Base-by-base conservation (phyloP, 2,797 vertebrate genomes). In the Esox lucius region DNA sequence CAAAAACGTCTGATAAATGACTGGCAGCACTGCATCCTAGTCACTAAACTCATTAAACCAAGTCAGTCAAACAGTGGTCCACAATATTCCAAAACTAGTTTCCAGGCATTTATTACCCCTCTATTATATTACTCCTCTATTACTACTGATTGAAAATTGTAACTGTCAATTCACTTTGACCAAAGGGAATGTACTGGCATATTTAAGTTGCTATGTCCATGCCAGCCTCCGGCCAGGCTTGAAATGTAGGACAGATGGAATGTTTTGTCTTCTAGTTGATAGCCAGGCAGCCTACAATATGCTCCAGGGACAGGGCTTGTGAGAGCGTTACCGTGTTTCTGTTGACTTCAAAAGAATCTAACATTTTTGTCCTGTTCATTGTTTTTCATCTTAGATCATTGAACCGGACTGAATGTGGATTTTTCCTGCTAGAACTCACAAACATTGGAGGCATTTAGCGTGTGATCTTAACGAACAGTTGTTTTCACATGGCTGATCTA, bases 381-480 rank as follows among this genome's bases (percentile, higher is more conserved):
- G 68, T 49, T 42, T 69, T 24, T 69, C n/a, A 48, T 48, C 68
- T 49, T 48, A 24, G 68, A 48, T 48, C 68, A 69, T 22, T 26
- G 68, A 24, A 46, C 35, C 68, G 24, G 19, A 46, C 68, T 48
- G 49, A 42, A 56, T 33, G 28, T 17, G 56, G 70, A 59, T 71
- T 71, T 71, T 51, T 61, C 17, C 70, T 19, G 48, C 16, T 24
- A 71, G 28, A 71, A 51, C 56, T 71, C 56, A 7, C 68, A 42
- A 49, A 48, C 39, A 69, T 48, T 22, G 39, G 9, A 48, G 68
- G 12, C 39, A 48, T 69, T 69, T 69, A 69, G 68, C 35, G 42
- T 15, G 35, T n/a, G 35, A 22, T 69, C 67, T 24, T 42, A 46
- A 46, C 39, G 46, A 69, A 69, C 68, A 46, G 24, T 22, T 35